Evolutionary conservation across 2,797 vertebrate species (phyloP).

Genomic region (Sebastes vulpes): DNA sequence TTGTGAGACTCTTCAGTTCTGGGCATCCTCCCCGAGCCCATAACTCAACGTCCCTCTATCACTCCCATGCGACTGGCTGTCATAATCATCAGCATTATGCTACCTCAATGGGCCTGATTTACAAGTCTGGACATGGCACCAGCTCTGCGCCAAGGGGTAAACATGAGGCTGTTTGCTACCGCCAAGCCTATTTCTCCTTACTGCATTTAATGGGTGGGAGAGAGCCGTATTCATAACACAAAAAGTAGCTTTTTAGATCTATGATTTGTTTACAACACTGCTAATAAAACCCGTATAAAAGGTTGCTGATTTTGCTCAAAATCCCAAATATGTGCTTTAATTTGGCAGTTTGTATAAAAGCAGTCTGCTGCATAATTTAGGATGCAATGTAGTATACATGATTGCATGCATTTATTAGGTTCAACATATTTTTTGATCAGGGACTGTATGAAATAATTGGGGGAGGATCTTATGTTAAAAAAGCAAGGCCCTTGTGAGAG

Average conservation of each 20-base stretch:
- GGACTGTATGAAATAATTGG: too few species aligned
- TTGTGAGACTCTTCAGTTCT: conserved; percentile 79
- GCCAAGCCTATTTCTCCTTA: conserved; percentile 33
- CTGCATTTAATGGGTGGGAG: conserved; percentile 54
- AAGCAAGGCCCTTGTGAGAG: not conserved
- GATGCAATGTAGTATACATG: not conserved
- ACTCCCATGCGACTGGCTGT: conserved; percentile 78
- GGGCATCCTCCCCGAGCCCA: conserved; percentile 76
- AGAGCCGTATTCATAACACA: conserved; percentile 33
- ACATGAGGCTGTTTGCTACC: conserved; percentile 57
- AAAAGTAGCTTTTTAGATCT: conserved; percentile 33
- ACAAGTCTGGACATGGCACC: conserved; percentile 78
- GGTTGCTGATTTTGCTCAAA: not conserved
- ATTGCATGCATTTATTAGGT: not conserved
- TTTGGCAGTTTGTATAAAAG: not conserved
- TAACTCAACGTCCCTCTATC: conserved; percentile 78
- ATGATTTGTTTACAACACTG: conserved; percentile 29
- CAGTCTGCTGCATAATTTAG: not conserved
- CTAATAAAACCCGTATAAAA: not conserved
- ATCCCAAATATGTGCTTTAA: not conserved
- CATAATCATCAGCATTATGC: conserved; percentile 83
- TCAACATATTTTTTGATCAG: not conserved
- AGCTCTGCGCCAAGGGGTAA: conserved; percentile 59
- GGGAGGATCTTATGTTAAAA: not conserved
- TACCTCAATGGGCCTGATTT: conserved; percentile 83